Evolutionary conservation across 2,888 invertebrate species (phyloP).

Genomic region (Laspeyria flexula): DNA sequence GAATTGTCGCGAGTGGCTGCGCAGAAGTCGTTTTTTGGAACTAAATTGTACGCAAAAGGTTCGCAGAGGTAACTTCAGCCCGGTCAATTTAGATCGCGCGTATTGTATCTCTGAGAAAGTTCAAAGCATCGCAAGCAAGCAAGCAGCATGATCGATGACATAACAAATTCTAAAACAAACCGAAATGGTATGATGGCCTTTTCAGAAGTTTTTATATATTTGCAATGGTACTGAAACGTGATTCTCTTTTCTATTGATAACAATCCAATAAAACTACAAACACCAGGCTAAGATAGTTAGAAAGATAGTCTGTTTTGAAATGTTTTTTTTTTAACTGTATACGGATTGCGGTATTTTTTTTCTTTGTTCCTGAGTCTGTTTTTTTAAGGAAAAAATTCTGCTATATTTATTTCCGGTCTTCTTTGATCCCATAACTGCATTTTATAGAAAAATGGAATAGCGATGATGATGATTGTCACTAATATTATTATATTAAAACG

Average conservation of each 20-base stretch:
- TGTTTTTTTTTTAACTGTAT: conserved; percentile 5
- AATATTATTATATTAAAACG: too few species aligned
- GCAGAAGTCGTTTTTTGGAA: too few species aligned
- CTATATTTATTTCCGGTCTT: too few species aligned
- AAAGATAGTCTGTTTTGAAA: conserved; percentile 16
- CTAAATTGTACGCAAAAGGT: too few species aligned
- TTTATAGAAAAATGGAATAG: too few species aligned
- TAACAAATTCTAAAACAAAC: not conserved
- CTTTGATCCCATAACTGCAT: too few species aligned
- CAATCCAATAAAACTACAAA: conserved; percentile 31
- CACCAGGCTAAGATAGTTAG: conserved; percentile 17
- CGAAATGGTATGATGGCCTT: conserved; percentile 9
- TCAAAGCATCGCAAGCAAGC: not conserved
- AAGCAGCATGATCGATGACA: not conserved
- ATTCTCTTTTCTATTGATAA: conserved; percentile 26
- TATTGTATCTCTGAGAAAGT: too few species aligned
- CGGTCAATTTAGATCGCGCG: too few species aligned
- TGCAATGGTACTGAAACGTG: conserved; percentile 20
- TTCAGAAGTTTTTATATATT: conserved; percentile 18
- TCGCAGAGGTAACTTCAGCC: too few species aligned
- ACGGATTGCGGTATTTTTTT: not conserved
- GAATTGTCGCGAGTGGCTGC: too few species aligned
- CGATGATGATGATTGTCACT: too few species aligned
- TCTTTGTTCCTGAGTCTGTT: not conserved
- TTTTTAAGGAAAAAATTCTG: too few species aligned